Base-by-base conservation (phyloP, 1,140 invertebrate species). In the Hestina assimilis region DNA sequence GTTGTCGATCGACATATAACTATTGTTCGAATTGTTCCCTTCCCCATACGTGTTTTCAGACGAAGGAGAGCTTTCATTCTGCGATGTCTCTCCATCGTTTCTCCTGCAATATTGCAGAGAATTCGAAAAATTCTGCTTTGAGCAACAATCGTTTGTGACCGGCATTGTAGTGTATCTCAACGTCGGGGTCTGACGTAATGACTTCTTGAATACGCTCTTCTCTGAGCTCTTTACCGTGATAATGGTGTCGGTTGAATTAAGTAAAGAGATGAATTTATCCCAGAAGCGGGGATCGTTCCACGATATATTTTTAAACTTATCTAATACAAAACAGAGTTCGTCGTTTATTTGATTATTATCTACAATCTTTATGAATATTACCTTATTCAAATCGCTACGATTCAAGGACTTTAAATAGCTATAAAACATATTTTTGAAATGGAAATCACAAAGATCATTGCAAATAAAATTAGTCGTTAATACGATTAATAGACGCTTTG, bases 1-100 rank as follows among this genome's bases (percentile, higher is more conserved):
- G 70, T 87, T 87, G 66, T 88, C 85, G 64, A 88, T 88, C 59
- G 85, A 88, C 83, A 88, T 87, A 71, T 88, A 88, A 78, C 83
- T 88, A 83, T 88, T 88, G 80, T 88, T 88, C 59, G 85, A 88
- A 75, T 86, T 76, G 67, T 86, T 83, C 66, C 81, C 83, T 78
- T 88, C 85, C 46, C 83, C 83, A 67, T 83, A 88, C 68, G 80
- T 83, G 68, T 83, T 86, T 66, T 88, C 85, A 8, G 85, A 88
- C 7, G 85, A 88, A 52, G 83, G 83, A 51, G 85, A 88, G 63
- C 76, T 88, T 70, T 85, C 85, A 66, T 83, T 80, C 52, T 80
- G 83, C 38, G 85, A 88, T 21, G 73, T 77, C 62, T 84, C 83
- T 20, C 72, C 83, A 28, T 84, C 82, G 54, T 71, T 76, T 57